Evolutionary conservation across 2,113 vertebrate species (phyloP).

Genomic region (Pygoscelis antarcticus): DNA sequence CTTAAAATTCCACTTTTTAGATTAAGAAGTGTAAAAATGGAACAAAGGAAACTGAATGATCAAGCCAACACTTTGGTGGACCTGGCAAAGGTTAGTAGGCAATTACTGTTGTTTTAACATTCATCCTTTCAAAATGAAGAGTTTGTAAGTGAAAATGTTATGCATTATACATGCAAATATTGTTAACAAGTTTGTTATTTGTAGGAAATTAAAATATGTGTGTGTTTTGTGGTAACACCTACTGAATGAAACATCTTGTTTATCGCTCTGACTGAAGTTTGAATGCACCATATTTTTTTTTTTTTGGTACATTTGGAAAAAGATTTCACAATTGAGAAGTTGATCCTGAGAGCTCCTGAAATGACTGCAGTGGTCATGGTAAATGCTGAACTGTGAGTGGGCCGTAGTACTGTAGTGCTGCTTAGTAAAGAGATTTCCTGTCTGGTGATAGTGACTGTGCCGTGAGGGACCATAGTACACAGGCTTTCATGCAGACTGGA

Average conservation of each 20-base stretch:
- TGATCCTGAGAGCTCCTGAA: not conserved
- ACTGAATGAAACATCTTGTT: not conserved
- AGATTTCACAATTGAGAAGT: not conserved
- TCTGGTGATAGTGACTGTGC: not conserved
- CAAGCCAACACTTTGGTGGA: slow-evolving; percentile 99
- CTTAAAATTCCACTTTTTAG: slow-evolving; percentile 88
- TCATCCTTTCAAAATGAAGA: not conserved
- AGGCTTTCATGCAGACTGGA: not conserved
- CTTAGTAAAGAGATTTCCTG: not conserved
- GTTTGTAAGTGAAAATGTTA: not conserved
- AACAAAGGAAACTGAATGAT: slow-evolving; percentile 98
- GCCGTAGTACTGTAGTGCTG: not conserved
- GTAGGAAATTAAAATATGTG: not conserved
- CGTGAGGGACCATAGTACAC: not conserved
- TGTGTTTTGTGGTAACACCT: not conserved
- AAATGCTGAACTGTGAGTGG: not conserved
- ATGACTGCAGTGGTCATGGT: not conserved
- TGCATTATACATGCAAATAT: not conserved
- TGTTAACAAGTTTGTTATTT: not conserved
- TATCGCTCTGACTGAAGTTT: not conserved
- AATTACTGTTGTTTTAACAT: not conserved
- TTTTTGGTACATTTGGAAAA: not conserved
- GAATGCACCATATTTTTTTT: not conserved
- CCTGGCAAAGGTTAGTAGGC: slow-evolving; percentile 93
- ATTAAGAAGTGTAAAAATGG: slow-evolving; percentile 99